phyloP scores from a whole-genome alignment of 1,140 invertebrate genomes.

The Bombus superbus region DNA sequence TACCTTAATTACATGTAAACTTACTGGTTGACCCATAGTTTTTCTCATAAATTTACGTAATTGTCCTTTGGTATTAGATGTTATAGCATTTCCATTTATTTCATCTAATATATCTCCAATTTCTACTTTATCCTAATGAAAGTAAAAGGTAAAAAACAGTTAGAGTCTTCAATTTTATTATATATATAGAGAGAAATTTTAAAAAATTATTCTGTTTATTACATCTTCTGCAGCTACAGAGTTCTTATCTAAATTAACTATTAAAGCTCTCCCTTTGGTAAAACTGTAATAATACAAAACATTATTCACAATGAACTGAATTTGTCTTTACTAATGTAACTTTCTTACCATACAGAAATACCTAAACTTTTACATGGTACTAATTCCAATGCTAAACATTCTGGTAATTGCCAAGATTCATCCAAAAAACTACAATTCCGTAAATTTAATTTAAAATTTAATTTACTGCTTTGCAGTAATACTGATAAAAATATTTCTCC shows the following conservation, averaged over 20 bases:
- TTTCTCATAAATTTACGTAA: conserved; percentile 83
- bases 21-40: conserved; percentile 81
- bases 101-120: conserved; percentile 87
- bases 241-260: conserved; percentile 82
- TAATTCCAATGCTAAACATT: conserved; percentile 80
- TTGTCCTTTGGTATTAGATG: conserved; percentile 79
- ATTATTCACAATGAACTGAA: neutral
- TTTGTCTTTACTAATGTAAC: neutral
- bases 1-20: conserved; percentile 85
- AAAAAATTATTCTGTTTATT: conserved; percentile 65
- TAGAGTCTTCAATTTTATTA: neutral
- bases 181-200: neutral
- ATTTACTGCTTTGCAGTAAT: conserved; percentile 82
- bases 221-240: conserved; percentile 85
- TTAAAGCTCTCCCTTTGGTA: conserved; percentile 82
- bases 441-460: conserved; percentile 84
- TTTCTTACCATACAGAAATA: conserved; percentile 82
- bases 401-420: conserved; percentile 83
- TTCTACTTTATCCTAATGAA: conserved; percentile 83
- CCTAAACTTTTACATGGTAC: conserved; percentile 84
- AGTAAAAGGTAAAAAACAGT: neutral
- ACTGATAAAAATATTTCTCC: conserved; percentile 85
- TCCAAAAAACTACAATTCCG: conserved; percentile 84
- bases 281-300: conserved; percentile 78
- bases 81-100: conserved; percentile 84